These are phyloP conservation scores for Thymelicus lineola DNA, from an alignment of 2,888 invertebrate genomes.

Conservation along the genomic window DNA sequence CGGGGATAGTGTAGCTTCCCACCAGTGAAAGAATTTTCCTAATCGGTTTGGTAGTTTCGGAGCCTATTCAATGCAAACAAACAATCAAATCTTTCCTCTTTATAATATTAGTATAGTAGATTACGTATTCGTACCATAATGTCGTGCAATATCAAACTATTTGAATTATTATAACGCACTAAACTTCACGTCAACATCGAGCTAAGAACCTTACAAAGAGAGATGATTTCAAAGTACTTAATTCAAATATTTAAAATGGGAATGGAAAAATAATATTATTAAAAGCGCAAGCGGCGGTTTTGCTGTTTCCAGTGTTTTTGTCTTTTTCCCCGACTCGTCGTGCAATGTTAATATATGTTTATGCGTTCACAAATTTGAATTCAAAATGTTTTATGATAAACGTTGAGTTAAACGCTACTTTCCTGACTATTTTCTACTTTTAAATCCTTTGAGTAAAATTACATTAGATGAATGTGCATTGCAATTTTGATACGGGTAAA, in stretches of 20 bases:
- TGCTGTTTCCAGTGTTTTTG: constrained; percentile 11
- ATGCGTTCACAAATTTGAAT: constrained; percentile 18
- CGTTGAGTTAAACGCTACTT: constrained; percentile 2
- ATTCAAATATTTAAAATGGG: constrained; percentile 50
- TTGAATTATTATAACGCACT: no score
- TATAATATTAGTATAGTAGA: no score
- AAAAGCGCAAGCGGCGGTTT: constrained; percentile 9
- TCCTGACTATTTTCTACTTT: neutral
- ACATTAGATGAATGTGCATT: neutral
- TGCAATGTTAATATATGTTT: constrained; percentile 20
- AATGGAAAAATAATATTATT: constrained; percentile 46
- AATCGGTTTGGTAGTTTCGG: no score
- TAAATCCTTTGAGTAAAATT: neutral
- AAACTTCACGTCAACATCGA: no score
- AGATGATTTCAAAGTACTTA: neutral
- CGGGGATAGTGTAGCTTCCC: no score
- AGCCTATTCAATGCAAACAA: no score
- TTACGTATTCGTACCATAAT: no score
- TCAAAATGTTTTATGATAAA: constrained; percentile 9
- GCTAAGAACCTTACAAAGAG: neutral
- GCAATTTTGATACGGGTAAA: neutral
- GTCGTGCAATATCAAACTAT: no score
- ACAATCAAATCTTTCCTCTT: no score
- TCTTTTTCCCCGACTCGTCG: constrained; percentile 4
- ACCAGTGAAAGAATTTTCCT: no score